Conservation (phyloP, 2,888 invertebrate species). For the Cerastis leucographa region DNA sequence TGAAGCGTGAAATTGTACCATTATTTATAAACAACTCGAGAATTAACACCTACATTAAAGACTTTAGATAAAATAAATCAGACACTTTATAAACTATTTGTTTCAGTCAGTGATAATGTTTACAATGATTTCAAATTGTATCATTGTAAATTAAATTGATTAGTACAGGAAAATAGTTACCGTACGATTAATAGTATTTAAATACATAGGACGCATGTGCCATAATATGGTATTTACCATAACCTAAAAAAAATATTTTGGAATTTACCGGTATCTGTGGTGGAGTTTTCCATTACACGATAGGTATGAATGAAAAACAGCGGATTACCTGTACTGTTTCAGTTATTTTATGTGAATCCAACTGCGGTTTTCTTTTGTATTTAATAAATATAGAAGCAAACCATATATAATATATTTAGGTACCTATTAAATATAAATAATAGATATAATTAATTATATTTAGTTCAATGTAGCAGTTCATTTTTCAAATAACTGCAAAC, state of each 20-base stretch:
- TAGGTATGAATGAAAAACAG: background rate
- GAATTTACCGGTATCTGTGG: no score
- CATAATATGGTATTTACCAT: constrained; percentile 2
- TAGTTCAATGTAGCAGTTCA: no score
- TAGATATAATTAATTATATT: no score
- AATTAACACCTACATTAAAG: constrained; percentile 18
- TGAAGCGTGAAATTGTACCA: constrained; percentile 30
- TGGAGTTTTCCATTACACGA: constrained; percentile 13
- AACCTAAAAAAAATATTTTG: background rate
- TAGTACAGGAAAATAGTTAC: constrained; percentile 33
- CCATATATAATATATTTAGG: no score
- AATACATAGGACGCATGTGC: background rate
- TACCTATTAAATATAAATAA: no score
- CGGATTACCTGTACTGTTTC: background rate
- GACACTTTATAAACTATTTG: constrained; percentile 19
- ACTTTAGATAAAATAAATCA: constrained; percentile 35
- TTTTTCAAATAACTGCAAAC: no score
- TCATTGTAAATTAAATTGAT: constrained; percentile 35
- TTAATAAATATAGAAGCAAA: background rate
- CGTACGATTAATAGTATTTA: background rate
- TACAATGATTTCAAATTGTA: constrained; percentile 39
- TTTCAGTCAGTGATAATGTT: constrained; percentile 32
- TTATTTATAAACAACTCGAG: constrained; percentile 21
- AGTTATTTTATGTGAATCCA: background rate
- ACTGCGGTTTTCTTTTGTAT: background rate